These are phyloP conservation scores for Caenorhabditis briggsae DNA, from an alignment of 1,140 invertebrate species.

Conservation along the genomic window DNA sequence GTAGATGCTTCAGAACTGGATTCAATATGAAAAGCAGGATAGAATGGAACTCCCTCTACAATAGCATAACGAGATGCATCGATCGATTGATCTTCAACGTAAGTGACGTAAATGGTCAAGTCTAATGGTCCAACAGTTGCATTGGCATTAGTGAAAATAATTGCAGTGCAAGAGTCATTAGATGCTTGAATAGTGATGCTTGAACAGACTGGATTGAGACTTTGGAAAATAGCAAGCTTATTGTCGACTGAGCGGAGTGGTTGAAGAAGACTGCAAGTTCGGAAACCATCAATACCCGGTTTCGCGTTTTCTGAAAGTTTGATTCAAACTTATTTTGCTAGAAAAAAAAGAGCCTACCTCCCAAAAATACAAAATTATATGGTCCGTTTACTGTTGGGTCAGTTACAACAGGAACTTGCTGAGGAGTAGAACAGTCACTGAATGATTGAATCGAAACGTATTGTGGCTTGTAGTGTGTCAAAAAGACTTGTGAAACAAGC, in stretches of 20 bases:
- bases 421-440: not conserved
- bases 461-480: conserved; percentile 30
- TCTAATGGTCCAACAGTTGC: not conserved
- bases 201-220: not conserved
- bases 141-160: not conserved
- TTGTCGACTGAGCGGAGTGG: conserved; percentile 2
- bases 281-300: not conserved
- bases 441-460: conserved; percentile 25
- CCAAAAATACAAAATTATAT: conserved; percentile 27
- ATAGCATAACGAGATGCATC: conserved; percentile 26
- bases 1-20: not conserved
- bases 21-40: conserved; percentile 11
- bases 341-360: not conserved
- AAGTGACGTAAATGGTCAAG: not conserved
- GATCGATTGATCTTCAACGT: not conserved
- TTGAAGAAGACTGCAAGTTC: not conserved
- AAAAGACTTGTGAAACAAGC: not conserved
- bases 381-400: conserved; percentile 7
- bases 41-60: conserved; percentile 4
- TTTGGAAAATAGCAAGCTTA: not conserved
- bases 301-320: not conserved
- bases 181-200: not conserved
- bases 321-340: not conserved
- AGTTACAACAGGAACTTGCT: not conserved
- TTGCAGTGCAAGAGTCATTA: not conserved